These are phyloP conservation scores for Hemicordylus capensis DNA, from an alignment of 2,113 vertebrate genomes.

Conservation along the genomic window DNA sequence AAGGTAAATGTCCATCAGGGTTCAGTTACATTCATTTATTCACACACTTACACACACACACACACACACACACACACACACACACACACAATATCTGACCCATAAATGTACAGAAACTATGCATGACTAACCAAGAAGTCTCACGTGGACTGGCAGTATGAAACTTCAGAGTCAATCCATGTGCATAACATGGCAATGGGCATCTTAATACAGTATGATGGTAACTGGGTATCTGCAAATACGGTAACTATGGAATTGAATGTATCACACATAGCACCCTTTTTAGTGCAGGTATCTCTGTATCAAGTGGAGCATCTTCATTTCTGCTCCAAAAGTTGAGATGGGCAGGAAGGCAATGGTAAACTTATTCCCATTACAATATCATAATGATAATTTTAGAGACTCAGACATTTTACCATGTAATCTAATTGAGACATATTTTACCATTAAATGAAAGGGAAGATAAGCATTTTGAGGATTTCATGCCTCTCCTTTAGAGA, in stretches of 20 bases:
- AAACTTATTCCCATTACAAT: conserved; percentile 11
- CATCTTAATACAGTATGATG: not conserved
- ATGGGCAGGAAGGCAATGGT: not conserved
- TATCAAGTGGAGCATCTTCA: not conserved
- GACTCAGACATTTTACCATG: conserved; percentile 12
- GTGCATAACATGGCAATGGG: not conserved
- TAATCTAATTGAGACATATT: conserved; percentile 43
- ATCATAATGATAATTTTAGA: conserved; percentile 19
- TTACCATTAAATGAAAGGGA: conserved; percentile 36
- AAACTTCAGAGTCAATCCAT: not conserved
- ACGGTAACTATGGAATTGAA: not conserved
- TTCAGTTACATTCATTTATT: too few species aligned
- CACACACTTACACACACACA: too few species aligned
- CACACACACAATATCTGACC: too few species aligned
- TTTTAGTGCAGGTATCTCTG: not conserved
- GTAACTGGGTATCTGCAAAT: not conserved
- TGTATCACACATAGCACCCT: not conserved
- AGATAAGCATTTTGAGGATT: conserved; percentile 27
- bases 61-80: too few species aligned
- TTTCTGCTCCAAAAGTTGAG: not conserved
- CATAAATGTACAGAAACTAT: too few species aligned
- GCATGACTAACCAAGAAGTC: not conserved
- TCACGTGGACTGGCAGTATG: not conserved
- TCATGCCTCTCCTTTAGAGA: conserved; percentile 32
- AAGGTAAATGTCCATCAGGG: too few species aligned